Percentiles rank a stretch among this genome's conserved stretches.
These are phyloP conservation scores for Melanotaenia duboulayi DNA, from an alignment of 2,113 vertebrate species.

Conservation along the genomic window DNA sequence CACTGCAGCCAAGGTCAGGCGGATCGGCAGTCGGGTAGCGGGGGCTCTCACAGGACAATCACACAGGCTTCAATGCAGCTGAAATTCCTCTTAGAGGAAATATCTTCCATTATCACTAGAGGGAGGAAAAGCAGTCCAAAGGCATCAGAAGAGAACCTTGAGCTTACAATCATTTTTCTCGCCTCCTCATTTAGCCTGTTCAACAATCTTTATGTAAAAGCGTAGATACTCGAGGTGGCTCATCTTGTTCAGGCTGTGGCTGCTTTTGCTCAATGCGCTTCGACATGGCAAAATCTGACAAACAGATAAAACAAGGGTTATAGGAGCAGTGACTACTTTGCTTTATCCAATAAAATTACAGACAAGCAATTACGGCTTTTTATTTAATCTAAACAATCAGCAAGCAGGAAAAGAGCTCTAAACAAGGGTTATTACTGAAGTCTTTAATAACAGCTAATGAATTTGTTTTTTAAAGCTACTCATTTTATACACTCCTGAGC, in stretches of 20 bases:
- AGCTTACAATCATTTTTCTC: conserved; percentile 46
- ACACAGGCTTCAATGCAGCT: background rate
- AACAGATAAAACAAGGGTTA: background rate
- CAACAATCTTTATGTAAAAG: conserved; percentile 17
- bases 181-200: conserved; percentile 43
- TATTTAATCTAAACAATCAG: background rate
- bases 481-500: background rate
- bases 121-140: conserved; percentile 47
- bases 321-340: background rate
- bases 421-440: too few species aligned
- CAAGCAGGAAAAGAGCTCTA: too few species aligned
- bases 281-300: conserved; percentile 2
- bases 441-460: background rate
- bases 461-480: background rate
- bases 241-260: conserved; percentile 12
- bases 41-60: conserved; percentile 15
- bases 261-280: conserved; percentile 9
- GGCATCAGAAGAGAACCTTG: conserved; percentile 58
- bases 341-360: background rate
- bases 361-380: background rate
- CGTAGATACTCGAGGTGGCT: conserved; percentile 35
- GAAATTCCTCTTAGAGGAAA: conserved; percentile 51
- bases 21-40: background rate
- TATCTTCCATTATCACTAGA: conserved; percentile 51
- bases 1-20: conserved; percentile 51